Evolutionary conservation across 2,888 invertebrate species (phyloP).

Genomic region (Latrodectus elegans): DNA sequence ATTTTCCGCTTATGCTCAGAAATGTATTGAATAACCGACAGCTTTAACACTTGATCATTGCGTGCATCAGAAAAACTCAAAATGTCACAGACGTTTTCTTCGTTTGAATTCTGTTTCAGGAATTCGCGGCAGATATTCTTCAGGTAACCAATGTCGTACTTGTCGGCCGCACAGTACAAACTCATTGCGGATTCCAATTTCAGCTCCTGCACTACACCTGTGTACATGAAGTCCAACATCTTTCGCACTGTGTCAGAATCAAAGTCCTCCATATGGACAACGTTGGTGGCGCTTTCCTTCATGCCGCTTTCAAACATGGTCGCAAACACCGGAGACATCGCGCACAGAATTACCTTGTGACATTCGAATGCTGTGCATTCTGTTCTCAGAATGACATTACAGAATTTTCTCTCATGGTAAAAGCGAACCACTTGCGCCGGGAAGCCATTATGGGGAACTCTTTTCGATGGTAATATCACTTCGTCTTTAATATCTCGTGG

Average conservation of each 20-base stretch:
- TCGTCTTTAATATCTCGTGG: no score
- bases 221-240: not conserved
- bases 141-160: not conserved
- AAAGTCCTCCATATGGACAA: not conserved
- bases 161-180: not conserved
- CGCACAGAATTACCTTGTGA: not conserved
- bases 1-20: not conserved
- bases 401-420: not conserved
- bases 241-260: not conserved
- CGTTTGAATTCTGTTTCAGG: not conserved
- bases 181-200: not conserved
- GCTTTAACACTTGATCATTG: not conserved
- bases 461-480: no score
- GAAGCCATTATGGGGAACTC: no score
- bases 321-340: constrained; percentile 5
- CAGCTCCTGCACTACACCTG: not conserved
- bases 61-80: not conserved
- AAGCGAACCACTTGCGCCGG: no score
- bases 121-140: not conserved
- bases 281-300: not conserved
- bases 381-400: not conserved
- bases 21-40: not conserved
- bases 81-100: not conserved
- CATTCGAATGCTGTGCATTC: not conserved
- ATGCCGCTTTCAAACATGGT: not conserved